Base-by-base conservation (phyloP, 2,113 vertebrate species). In the Chrysemys picta region DNA sequence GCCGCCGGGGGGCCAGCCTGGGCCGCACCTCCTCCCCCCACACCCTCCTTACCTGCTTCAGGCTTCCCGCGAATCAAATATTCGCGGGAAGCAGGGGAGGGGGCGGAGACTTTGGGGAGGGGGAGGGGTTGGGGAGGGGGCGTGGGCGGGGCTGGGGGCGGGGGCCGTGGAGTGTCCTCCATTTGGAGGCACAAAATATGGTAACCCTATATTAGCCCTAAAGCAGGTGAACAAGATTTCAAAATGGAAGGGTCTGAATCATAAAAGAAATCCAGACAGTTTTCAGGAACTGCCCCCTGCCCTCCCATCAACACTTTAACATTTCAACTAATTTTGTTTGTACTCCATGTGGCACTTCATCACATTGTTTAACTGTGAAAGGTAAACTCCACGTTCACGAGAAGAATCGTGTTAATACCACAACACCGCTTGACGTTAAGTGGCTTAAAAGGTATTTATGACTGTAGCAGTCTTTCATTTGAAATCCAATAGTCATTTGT, bases 341-440 rank as follows among this genome's bases (percentile, higher is more conserved):
- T 83, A 85, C 84, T 83, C 89, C 56, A 59, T 27, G 35, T 82
- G 84, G 89, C 94, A 91, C 92, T 93, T 94, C 91, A 92, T 88
- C 88, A 76, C 54, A 93, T 88, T 25, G 27, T 96, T 96, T 95
- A 95, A 96, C 96, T 95, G 82, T 4, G 12, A 79, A 95, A 95
- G 87, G 86, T 76, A 91, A 42, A 42, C 13, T 3, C 84, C 79
- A 10, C 50, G 69, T 91, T 89, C 86, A 69, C 42, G 85, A 93
- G 83, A 95, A 62, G 1, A 84, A 90, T 94, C 94, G 79, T 84
- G 54, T 87, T 86, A 76, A 78, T 89, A 81, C 14, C 2, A 2
- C 85, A 89, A 76, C 57, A 62, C 90, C 87, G 76, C 84, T 85
- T 94, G 95, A 89, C 38, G 31, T 82, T 76, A 84, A 87, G 76